phyloP scores from a whole-genome alignment of 2,888 invertebrate genomes.

The Nomada fabriciana region DNA sequence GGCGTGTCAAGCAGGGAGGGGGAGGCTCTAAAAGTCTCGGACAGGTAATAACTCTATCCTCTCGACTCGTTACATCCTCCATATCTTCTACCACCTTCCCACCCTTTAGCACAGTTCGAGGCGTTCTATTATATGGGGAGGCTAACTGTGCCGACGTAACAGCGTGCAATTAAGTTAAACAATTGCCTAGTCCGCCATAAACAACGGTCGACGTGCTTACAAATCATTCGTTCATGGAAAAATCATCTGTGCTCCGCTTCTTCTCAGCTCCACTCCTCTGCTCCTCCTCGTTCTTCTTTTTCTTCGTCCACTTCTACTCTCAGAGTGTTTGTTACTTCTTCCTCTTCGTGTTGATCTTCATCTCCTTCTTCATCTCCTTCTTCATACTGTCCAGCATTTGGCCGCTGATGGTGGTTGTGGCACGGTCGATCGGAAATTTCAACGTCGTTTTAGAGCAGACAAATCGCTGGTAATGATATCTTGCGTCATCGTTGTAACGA shows the following conservation, averaged over 20 bases:
- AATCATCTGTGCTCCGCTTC: conserved; percentile 46
- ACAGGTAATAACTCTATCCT: conserved; percentile 83
- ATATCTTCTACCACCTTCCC: conserved; percentile 15
- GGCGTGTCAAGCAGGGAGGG: conserved; percentile 77
- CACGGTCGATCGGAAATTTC: conserved; percentile 49
- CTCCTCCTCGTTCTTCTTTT: conserved; percentile 23
- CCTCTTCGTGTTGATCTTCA: too few species aligned
- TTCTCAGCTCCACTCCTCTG: conserved; percentile 19
- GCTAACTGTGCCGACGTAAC: conserved; percentile 79
- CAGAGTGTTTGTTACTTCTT: not conserved
- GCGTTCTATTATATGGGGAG: conserved; percentile 74
- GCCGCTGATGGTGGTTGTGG: conserved; percentile 25
- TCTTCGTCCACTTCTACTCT: not conserved
- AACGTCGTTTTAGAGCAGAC: conserved; percentile 57
- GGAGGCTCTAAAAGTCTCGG: conserved; percentile 80
- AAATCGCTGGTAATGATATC: conserved; percentile 68
- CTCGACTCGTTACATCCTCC: conserved; percentile 60
- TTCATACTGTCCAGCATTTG: conserved; percentile 4
- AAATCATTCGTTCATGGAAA: conserved; percentile 72
- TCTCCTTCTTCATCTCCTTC: not conserved
- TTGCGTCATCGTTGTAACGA: conserved; percentile 64
- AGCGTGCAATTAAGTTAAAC: conserved; percentile 83
- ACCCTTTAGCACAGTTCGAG: conserved; percentile 19
- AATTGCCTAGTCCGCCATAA: conserved; percentile 80
- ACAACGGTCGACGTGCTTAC: conserved; percentile 76